These are phyloP conservation scores for Brachionus sp. DNA, from an alignment of 1,140 invertebrate species.

Conservation along the genomic window DNA sequence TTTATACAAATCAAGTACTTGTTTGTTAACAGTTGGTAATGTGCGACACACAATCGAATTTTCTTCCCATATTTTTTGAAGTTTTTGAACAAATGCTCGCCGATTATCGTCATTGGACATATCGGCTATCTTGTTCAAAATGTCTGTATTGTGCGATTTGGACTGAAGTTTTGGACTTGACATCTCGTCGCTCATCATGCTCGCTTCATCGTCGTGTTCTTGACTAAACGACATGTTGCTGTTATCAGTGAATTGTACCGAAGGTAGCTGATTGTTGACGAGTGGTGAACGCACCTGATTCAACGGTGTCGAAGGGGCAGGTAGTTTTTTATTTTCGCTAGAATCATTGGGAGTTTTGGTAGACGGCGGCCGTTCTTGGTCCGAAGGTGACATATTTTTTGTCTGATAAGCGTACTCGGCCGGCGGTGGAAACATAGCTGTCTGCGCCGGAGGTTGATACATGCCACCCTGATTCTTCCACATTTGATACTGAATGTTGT, in stretches of 20 bases:
- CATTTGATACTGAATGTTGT: slow-evolving; percentile 37
- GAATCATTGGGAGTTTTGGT: background rate
- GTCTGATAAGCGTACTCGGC: background rate
- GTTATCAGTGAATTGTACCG: background rate
- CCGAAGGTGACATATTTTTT: background rate
- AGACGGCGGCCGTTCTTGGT: background rate
- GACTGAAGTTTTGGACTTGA: background rate
- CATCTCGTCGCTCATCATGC: slow-evolving; percentile 41
- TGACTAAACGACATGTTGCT: slow-evolving; percentile 37
- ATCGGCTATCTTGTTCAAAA: background rate
- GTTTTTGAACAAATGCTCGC: slow-evolving; percentile 17
- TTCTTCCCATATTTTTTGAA: slow-evolving; percentile 41
- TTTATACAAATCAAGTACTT: slow-evolving; percentile 91
- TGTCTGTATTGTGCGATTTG: slow-evolving; percentile 13
- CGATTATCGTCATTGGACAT: slow-evolving; percentile 17
- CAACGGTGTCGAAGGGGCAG: background rate
- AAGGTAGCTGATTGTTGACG: background rate
- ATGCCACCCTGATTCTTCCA: slow-evolving; percentile 1
- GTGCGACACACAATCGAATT: slow-evolving; percentile 22
- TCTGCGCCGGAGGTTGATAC: background rate
- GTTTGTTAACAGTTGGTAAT: slow-evolving; percentile 91
- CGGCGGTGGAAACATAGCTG: background rate
- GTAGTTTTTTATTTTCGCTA: background rate
- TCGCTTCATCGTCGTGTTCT: slow-evolving; percentile 21
- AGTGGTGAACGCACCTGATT: background rate